These are phyloP conservation scores for Pandemis corylana DNA, from an alignment of 2,888 invertebrate species.

Conservation along the genomic window DNA sequence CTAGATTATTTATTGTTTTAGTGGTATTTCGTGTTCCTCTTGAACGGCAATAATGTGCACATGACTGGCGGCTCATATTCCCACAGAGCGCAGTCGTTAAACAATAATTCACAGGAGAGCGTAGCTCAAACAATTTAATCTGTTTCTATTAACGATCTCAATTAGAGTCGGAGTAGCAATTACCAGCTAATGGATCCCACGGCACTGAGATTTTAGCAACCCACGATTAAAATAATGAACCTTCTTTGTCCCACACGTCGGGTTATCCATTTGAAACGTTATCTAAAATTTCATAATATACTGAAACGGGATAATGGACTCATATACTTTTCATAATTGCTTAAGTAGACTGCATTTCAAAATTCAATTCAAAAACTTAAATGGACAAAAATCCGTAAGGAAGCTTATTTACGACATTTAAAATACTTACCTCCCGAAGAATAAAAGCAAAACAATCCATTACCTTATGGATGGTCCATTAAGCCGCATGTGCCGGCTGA, in stretches of 20 bases:
- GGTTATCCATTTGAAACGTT: constrained; percentile 32
- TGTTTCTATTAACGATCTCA: constrained; percentile 62
- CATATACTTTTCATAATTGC: background rate
- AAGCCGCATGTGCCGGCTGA: constrained; percentile 26
- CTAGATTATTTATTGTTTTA: background rate
- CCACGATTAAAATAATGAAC: constrained; percentile 43
- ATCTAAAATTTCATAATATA: constrained; percentile 19
- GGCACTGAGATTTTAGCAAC: constrained; percentile 50
- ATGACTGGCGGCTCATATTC: constrained; percentile 13
- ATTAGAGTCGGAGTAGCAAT: constrained; percentile 62
- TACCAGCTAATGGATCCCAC: constrained; percentile 60
- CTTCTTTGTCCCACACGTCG: constrained; percentile 37
- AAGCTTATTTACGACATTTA: background rate
- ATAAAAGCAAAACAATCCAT: constrained; percentile 23
- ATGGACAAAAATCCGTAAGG: no score
- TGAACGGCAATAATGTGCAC: background rate
- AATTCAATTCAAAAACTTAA: background rate
- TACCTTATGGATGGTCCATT: constrained; percentile 31
- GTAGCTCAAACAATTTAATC: constrained; percentile 60
- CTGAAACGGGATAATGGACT: background rate
- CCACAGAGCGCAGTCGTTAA: constrained; percentile 33
- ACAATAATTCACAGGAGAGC: constrained; percentile 38
- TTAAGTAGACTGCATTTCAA: background rate
- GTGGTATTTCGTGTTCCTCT: background rate
- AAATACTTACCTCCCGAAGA: background rate